A percentile compares a stretch with the other conserved stretches of the same genome.
Conservation (phyloP, 1,140 invertebrate genomes). For the Drosophila grimshawi region DNA sequence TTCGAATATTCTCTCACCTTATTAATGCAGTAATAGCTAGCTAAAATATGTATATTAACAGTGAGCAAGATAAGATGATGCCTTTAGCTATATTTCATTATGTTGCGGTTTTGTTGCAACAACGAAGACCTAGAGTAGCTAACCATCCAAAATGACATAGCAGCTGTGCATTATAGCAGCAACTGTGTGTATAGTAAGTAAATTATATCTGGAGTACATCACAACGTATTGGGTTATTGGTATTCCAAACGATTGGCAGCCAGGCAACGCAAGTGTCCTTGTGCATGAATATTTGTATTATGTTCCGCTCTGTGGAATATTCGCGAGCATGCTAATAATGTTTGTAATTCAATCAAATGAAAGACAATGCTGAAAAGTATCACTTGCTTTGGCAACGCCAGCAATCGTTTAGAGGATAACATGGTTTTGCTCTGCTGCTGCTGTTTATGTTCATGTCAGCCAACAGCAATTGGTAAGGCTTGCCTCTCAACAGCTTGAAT, state of each 20-base stretch:
- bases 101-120: slow-evolving; percentile 48
- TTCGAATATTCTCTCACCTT: background rate
- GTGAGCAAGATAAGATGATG: slow-evolving; percentile 26
- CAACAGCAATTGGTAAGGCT: background rate
- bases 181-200: too few species aligned
- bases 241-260: slow-evolving; percentile 36
- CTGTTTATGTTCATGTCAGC: slow-evolving; percentile 35
- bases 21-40: background rate
- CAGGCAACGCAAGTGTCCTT: slow-evolving; percentile 16
- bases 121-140: slow-evolving; percentile 1
- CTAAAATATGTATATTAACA: background rate
- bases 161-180: too few species aligned
- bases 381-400: slow-evolving; percentile 53
- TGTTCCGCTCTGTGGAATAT: slow-evolving; percentile 7
- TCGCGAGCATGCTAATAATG: slow-evolving; percentile 66
- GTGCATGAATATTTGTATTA: slow-evolving; percentile 5
- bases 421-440: slow-evolving; percentile 1
- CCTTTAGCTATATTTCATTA: slow-evolving; percentile 26
- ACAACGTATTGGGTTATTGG: slow-evolving; percentile 66
- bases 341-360: slow-evolving; percentile 74
- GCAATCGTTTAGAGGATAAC: slow-evolving; percentile 54
- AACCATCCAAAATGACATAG: too few species aligned
- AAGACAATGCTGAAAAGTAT: slow-evolving; percentile 78
- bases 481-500: background rate
- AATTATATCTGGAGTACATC: slow-evolving; percentile 36